Evolutionary conservation across 2,888 invertebrate species (phyloP).

Genomic region (Eristalis tenax): DNA sequence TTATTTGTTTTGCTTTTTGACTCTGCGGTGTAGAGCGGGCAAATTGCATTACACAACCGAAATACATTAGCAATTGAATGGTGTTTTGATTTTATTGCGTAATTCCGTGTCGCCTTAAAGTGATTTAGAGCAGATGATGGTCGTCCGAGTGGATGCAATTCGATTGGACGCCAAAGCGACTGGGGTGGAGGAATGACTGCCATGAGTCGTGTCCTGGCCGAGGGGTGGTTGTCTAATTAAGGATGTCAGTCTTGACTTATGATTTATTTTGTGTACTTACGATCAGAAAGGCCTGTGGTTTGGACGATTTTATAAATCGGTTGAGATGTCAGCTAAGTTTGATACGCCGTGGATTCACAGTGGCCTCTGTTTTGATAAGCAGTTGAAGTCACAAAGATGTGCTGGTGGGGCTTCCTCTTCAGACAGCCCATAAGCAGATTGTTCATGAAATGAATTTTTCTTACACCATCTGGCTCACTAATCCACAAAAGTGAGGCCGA

Average conservation of each 20-base stretch:
- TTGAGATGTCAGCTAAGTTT: background rate
- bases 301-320: background rate
- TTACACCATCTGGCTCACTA: background rate
- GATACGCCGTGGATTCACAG: background rate
- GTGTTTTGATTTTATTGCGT: slow-evolving; percentile 45
- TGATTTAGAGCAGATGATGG: slow-evolving; percentile 33
- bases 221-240: background rate
- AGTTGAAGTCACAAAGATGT: no score
- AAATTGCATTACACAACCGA: slow-evolving; percentile 37
- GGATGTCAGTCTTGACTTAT: background rate
- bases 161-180: background rate
- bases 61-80: slow-evolving; percentile 31
- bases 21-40: slow-evolving; percentile 9
- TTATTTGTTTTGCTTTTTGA: slow-evolving; percentile 19
- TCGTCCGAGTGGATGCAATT: background rate
- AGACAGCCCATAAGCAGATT: background rate
- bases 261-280: background rate
- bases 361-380: no score
- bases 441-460: background rate
- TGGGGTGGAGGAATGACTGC: background rate
- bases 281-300: background rate
- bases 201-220: background rate
- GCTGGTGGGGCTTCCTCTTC: background rate
- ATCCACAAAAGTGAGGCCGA: no score
- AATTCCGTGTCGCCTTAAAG: slow-evolving; percentile 23